Base-by-base conservation (phyloP, 2,113 vertebrate genomes). In the Prionailurus bengalensis region DNA sequence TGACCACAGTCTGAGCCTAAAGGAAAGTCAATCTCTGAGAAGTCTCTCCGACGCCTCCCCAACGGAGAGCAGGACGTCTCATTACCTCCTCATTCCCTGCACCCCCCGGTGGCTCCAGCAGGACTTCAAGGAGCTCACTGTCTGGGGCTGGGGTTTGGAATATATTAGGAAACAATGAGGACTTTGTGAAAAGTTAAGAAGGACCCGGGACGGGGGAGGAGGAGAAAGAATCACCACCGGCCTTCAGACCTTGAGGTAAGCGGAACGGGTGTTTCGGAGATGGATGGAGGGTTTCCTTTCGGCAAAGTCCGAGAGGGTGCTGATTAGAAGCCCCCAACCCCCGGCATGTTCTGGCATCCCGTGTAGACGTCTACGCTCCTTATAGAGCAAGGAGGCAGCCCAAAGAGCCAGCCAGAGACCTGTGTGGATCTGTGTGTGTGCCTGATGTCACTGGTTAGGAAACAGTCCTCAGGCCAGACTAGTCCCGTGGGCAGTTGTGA, bases 101-200 rank as follows among this genome's bases (percentile, higher is more conserved):
- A 3, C 33, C 29, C n/a, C 42, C 83, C 21, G 42, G 83, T 15
- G 63, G 63, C 63, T 51, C 42, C 15, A 25, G 5, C 7, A 10
- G 33, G 33, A 29, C n/a, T 10, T 10, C 5, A 3, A 31, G 53
- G n/a, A 13, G 79, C 3, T 25, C 10, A 1, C 14, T 2, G 0
- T 14, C 8, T 27, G 11, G 42, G 27, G 8, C 36, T 7, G 39
- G 39, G 31, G 51, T 10, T 2, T 42, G 17, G 58, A 1, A 27
- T 2, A 36, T 1, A 0, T 23, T 5, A 78, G 25, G 27, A 71
- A 27, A 33, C 5, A 8, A 39, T 1, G 19, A 17, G 74, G 16
- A 15, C n/a, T 21, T 33, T 27, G 45, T 7, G 29, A 10, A n/a
- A 82, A 68, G 31, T 45, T 11, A 66, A 17, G 80, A 68, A 13